Conservation (phyloP, 1,140 invertebrate genomes). For the Maniola jurtina region DNA sequence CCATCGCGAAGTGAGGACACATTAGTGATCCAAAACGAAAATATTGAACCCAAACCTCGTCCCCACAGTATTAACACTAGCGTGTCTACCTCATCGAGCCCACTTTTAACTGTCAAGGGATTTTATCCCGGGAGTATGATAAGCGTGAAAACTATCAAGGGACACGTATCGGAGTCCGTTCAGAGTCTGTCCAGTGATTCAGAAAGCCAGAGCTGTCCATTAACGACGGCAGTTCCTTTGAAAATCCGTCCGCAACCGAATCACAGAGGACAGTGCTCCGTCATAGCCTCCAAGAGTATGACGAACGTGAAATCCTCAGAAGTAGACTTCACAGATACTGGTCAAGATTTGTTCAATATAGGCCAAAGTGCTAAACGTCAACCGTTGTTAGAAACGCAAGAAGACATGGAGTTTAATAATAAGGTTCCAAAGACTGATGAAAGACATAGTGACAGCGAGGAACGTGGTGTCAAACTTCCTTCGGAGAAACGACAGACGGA, state of each 20-base stretch:
- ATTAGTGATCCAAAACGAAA: conserved; percentile 80
- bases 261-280: conserved; percentile 54
- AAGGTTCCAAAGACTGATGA: conserved; percentile 74
- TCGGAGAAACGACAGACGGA: conserved; percentile 46
- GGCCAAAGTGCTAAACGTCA: conserved; percentile 53
- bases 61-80: conserved; percentile 77
- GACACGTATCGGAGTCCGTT: conserved; percentile 77
- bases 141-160: conserved; percentile 79
- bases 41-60: conserved; percentile 74
- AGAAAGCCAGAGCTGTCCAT: conserved; percentile 78
- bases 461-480: conserved; percentile 36
- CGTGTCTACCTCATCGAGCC: conserved; percentile 83
- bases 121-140: conserved; percentile 81
- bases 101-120: conserved; percentile 81
- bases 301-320: conserved; percentile 77
- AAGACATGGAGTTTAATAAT: conserved; percentile 62
- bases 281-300: conserved; percentile 79
- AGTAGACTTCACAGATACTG: conserved; percentile 67
- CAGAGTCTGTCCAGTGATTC: conserved; percentile 83
- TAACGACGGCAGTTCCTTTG: conserved; percentile 65
- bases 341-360: conserved; percentile 64
- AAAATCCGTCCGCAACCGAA: conserved; percentile 76
- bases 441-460: conserved; percentile 43
- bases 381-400: conserved; percentile 60
- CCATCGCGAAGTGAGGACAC: conserved; percentile 89